These are phyloP conservation scores for Tetragonula clypearis DNA, from an alignment of 1,140 invertebrate genomes.

Conservation along the genomic window DNA sequence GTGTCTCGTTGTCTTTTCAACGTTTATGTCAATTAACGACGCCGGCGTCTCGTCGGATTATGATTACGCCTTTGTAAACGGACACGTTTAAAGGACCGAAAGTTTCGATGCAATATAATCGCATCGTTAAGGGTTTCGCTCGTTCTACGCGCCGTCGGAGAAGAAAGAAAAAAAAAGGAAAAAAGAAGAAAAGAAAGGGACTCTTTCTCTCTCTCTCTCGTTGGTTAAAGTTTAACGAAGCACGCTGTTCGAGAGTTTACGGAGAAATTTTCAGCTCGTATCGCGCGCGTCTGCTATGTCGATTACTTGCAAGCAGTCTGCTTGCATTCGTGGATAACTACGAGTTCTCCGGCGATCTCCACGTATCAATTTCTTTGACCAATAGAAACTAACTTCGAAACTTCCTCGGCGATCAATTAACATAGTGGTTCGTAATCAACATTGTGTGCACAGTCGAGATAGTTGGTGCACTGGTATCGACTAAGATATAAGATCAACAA, in stretches of 20 bases:
- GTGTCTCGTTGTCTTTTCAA: too few relatives aligned
- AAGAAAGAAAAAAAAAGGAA: too few relatives aligned
- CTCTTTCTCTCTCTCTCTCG: too few relatives aligned
- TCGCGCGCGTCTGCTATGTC: background rate
- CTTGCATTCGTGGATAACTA: background rate
- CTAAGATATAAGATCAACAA: constrained; percentile 33
- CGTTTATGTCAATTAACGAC: background rate
- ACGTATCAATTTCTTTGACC: constrained; percentile 48
- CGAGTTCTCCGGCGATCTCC: background rate
- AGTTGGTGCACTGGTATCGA: background rate
- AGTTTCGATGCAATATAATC: background rate
- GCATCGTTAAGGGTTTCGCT: background rate
- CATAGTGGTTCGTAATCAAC: constrained; percentile 29
- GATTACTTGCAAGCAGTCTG: constrained; percentile 9
- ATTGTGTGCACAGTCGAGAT: constrained; percentile 22
- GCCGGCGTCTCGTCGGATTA: background rate
- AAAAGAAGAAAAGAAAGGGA: background rate
- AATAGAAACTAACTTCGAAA: constrained; percentile 29
- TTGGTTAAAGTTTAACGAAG: constrained; percentile 13
- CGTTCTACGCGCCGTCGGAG: background rate
- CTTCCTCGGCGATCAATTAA: constrained; percentile 37
- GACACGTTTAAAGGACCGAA: background rate
- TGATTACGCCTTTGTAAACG: background rate
- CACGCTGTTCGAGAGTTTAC: background rate
- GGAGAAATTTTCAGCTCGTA: background rate